Evolutionary conservation across 2,113 vertebrate genomes (phyloP).

Genomic region (Dromas ardeola): DNA sequence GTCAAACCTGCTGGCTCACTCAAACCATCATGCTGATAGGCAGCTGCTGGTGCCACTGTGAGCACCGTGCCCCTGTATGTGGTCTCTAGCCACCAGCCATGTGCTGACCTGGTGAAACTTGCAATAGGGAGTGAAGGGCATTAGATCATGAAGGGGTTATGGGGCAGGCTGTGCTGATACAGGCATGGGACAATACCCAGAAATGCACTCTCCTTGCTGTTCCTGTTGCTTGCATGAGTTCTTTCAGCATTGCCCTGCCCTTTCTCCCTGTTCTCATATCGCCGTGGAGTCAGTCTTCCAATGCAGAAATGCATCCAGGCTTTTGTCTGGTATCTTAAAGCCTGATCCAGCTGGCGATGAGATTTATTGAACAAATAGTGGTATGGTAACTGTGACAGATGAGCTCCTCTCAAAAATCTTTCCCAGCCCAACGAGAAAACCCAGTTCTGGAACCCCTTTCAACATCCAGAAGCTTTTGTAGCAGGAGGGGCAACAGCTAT

Average conservation of each 20-base stretch:
- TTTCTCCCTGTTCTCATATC: not conserved
- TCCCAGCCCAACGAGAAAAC: not conserved
- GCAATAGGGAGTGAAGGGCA: rapidly evolving
- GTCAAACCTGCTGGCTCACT: not conserved
- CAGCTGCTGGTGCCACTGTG: not conserved
- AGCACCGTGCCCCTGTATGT: not conserved
- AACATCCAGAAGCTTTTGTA: not conserved
- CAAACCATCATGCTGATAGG: not conserved
- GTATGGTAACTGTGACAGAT: not conserved
- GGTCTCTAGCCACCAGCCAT: not conserved
- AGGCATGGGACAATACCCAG: not conserved
- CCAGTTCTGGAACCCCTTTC: not conserved
- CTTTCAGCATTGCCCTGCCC: not conserved
- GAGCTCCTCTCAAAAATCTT: not conserved
- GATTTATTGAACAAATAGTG: not conserved
- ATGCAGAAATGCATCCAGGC: not conserved
- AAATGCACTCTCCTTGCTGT: not conserved
- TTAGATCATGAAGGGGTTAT: not conserved
- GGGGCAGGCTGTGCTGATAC: not conserved
- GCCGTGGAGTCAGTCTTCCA: not conserved
- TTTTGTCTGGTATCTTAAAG: not conserved
- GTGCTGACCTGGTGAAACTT: not conserved
- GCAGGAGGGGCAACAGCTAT: not conserved
- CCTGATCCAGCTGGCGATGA: not conserved
- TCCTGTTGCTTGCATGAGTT: not conserved